These are phyloP conservation scores for Cotesia chilonis DNA, from an alignment of 1,140 invertebrate species.

Conservation along the genomic window DNA sequence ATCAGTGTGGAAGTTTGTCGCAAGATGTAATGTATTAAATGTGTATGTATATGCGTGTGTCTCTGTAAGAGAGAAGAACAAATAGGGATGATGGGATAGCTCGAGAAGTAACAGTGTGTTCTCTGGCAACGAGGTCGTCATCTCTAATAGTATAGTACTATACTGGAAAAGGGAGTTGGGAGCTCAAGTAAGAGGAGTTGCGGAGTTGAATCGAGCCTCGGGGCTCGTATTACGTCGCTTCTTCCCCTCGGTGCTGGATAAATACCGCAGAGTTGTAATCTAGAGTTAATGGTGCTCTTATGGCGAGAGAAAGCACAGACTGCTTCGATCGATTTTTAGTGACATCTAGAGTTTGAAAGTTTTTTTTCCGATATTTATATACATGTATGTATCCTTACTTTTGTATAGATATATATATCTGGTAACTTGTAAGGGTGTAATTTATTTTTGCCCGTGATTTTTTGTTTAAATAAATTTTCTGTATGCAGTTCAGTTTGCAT, in stretches of 20 bases:
- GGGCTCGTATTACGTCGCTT: conserved; percentile 52
- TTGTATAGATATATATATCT: too few relatives aligned
- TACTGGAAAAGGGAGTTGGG: conserved; percentile 8
- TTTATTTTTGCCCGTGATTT: too few relatives aligned
- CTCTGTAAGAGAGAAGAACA: conserved; percentile 37
- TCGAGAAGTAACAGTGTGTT: conserved; percentile 3
- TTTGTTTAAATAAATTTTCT: too few relatives aligned
- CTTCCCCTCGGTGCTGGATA: conserved; percentile 47
- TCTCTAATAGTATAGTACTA: conserved; percentile 7
- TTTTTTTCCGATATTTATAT: too few relatives aligned
- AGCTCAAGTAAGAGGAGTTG: conserved; percentile 9
- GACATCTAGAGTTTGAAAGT: too few relatives aligned
- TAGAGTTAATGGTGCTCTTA: conserved; percentile 56
- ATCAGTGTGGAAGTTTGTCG: too few relatives aligned
- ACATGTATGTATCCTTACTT: too few relatives aligned
- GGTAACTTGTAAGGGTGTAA: too few relatives aligned
- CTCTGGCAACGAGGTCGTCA: conserved; percentile 6
- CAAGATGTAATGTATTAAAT: neutral
- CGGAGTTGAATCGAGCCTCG: neutral
- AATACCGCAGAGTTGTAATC: conserved; percentile 56
- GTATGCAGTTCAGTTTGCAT: too few relatives aligned
- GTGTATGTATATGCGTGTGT: neutral
- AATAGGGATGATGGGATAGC: conserved; percentile 50
- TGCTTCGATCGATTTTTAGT: too few relatives aligned
- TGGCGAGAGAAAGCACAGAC: neutral